Evolutionary conservation across 1,140 invertebrate species (phyloP).

Genomic region (Pseudomyrmex sp.): DNA sequence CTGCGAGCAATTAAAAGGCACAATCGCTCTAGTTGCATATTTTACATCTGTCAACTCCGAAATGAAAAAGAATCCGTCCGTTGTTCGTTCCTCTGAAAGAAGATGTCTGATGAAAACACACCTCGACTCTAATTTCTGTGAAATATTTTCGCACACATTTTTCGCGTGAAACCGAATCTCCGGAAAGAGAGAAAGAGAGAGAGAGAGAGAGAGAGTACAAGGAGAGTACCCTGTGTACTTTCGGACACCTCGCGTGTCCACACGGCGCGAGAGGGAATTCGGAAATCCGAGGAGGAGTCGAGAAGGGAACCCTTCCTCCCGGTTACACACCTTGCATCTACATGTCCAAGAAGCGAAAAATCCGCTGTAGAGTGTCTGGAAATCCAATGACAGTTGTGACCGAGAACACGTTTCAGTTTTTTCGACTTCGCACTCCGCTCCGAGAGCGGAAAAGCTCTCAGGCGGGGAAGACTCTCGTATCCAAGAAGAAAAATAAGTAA

Average conservation of each 20-base stretch:
- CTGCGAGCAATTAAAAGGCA: conserved; percentile 20
- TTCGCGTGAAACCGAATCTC: too few relatives aligned
- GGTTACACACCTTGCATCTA: conserved; percentile 55
- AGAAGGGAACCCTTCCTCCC: too few relatives aligned
- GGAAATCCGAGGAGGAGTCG: neutral
- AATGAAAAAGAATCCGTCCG: too few relatives aligned
- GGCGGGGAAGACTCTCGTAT: neutral
- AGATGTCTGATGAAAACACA: too few relatives aligned
- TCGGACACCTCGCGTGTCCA: neutral
- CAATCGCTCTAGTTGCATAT: conserved; percentile 13
- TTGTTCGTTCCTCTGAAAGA: too few relatives aligned
- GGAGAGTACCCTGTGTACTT: neutral
- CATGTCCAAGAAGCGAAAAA: conserved; percentile 28
- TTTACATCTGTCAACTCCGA: neutral
- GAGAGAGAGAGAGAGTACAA: too few relatives aligned
- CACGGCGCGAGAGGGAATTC: neutral
- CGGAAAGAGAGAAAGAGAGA: too few relatives aligned
- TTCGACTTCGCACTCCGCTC: neutral
- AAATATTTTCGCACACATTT: too few relatives aligned
- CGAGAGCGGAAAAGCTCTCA: conserved; percentile 7
- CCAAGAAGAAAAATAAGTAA: neutral
- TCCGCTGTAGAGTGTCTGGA: conserved; percentile 8
- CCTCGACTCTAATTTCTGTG: too few relatives aligned
- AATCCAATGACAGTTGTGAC: neutral
- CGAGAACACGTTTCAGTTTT: neutral